These are phyloP conservation scores for Diplolepis rosae DNA, from an alignment of 2,888 invertebrate genomes.

Conservation along the genomic window DNA sequence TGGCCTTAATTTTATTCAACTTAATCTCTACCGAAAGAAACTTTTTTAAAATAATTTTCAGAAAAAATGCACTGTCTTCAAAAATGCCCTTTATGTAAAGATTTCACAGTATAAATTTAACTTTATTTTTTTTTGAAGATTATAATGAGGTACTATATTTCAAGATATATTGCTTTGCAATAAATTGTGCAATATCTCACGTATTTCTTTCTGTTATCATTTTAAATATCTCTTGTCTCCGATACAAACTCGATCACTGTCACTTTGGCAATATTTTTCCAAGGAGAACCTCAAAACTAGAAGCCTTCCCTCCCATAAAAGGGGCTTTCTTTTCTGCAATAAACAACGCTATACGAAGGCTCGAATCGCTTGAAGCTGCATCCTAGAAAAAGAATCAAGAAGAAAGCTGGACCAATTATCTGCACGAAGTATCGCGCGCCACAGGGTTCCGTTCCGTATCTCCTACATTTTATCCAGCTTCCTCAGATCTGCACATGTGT, in stretches of 20 bases:
- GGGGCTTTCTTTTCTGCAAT: background rate
- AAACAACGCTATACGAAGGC: background rate
- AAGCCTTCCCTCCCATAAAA: background rate
- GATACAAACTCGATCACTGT: background rate
- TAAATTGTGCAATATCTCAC: background rate
- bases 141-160: background rate
- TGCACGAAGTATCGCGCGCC: background rate
- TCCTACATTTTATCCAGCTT: background rate
- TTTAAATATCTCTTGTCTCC: background rate
- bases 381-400: background rate
- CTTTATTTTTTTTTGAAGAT: background rate
- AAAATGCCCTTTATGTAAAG: no score
- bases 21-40: no score
- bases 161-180: background rate
- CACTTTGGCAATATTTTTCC: background rate
- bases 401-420: background rate
- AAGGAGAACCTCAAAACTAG: background rate
- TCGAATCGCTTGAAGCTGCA: background rate
- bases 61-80: no score
- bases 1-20: no score
- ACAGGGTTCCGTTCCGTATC: background rate
- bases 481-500: background rate
- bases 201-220: background rate
- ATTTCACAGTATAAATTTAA: background rate
- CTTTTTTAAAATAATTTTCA: no score